Percentiles rank a stretch among this genome's conserved stretches.
These are phyloP conservation scores for Dicycla oo DNA, from an alignment of 2,888 invertebrate genomes.

Conservation along the genomic window DNA sequence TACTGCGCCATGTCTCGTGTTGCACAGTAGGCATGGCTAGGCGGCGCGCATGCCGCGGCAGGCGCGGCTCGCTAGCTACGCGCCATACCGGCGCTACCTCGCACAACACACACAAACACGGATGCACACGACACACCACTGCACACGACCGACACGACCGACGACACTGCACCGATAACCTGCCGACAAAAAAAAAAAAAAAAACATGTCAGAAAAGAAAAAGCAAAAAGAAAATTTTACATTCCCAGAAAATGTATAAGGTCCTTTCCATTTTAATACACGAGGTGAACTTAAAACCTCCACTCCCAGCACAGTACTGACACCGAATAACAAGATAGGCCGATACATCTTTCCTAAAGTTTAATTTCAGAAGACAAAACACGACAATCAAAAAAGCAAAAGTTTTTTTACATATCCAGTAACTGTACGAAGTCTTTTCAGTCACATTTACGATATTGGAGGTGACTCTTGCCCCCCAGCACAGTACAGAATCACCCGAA, in stretches of 20 bases:
- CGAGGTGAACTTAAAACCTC: background rate
- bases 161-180: constrained; percentile 77
- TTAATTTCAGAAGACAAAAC: background rate
- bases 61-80: constrained; percentile 85
- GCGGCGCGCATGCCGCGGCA: constrained; percentile 84
- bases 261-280: background rate
- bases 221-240: background rate
- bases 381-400: background rate
- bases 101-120: constrained; percentile 74
- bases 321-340: background rate
- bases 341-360: background rate
- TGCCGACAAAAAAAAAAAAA: constrained; percentile 70
- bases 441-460: background rate
- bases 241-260: background rate
- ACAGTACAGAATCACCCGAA: constrained; percentile 7
- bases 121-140: constrained; percentile 77
- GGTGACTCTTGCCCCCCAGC: background rate
- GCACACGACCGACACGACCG: constrained; percentile 71
- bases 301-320: background rate
- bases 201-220: constrained; percentile 17
- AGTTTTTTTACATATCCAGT: too few relatives aligned
- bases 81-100: constrained; percentile 76
- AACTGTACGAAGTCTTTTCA: background rate
- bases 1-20: constrained; percentile 87
- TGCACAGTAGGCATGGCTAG: constrained; percentile 87